phyloP scores from a whole-genome alignment of 2,888 invertebrate genomes.

The Pristionchus exspectatus region DNA sequence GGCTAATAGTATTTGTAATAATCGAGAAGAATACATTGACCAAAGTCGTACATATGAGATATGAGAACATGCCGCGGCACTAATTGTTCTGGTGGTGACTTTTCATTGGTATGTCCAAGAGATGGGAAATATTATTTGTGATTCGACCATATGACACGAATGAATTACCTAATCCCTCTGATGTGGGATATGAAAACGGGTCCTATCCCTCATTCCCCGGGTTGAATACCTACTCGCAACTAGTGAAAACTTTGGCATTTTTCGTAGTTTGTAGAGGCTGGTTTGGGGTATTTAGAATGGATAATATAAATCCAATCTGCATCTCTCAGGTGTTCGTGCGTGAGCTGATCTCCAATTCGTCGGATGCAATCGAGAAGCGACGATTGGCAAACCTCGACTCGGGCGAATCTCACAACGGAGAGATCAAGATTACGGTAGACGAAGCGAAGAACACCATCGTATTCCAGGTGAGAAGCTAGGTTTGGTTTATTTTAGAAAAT shows the following conservation, averaged over 20 bases:
- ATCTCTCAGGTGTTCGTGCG: slow-evolving; percentile 90
- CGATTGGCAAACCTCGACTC: slow-evolving; percentile 84
- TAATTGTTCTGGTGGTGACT: too few relatives aligned
- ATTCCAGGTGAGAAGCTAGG: slow-evolving; percentile 61
- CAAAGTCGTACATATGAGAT: too few relatives aligned
- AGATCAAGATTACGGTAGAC: slow-evolving; percentile 92
- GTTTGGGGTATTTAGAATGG: neutral
- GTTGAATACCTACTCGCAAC: too few relatives aligned
- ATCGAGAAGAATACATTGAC: neutral
- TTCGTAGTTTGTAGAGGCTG: neutral
- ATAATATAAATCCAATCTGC: neutral
- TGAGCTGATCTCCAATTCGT: slow-evolving; percentile 95
- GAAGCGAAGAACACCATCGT: slow-evolving; percentile 86
- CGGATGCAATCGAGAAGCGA: slow-evolving; percentile 96
- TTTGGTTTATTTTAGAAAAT: neutral
- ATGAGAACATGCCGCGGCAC: too few relatives aligned
- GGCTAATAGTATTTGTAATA: too few relatives aligned
- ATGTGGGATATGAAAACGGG: too few relatives aligned
- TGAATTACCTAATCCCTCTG: too few relatives aligned
- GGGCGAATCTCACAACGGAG: slow-evolving; percentile 84
- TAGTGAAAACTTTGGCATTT: too few relatives aligned
- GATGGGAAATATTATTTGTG: too few relatives aligned
- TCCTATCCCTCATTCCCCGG: too few relatives aligned
- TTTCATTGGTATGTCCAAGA: too few relatives aligned
- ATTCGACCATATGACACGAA: too few relatives aligned